Base-by-base conservation (phyloP, 2,113 vertebrate species). In the Pseudorhombus dupliciocellatus region DNA sequence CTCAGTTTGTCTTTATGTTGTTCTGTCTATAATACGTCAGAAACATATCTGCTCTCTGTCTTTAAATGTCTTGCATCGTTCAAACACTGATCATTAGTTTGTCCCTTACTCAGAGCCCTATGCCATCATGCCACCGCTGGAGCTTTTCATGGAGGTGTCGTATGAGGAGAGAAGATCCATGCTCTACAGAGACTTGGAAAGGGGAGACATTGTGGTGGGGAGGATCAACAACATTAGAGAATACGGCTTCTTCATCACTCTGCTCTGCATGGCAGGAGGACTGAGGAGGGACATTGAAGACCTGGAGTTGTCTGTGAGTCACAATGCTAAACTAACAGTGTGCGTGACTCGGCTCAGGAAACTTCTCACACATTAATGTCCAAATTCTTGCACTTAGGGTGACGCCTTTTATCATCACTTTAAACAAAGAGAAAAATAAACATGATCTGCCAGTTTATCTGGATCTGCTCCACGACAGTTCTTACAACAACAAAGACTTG, bases 191-290 rank as follows among this genome's bases (percentile, higher is more conserved):
- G 98, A 99, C 74, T 86, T 99, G 9, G 97, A 99, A 26, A 95
- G 90, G 48, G 97, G 97, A 0, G 96, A 99, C 74, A 88, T 96
- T 0, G 94, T 99, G 51, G 95, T 99, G 21, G 97, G 97, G 61
- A 93, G 92, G 80, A 96, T 99, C 58, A 96, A 94, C 26, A 97
- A 97, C 31, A 95, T 99, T 44, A 91, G 97, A 37, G 98, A 99
- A 75, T 99, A 98, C 16, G 97, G 97, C 48, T 98, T 99, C 91
- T 99, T 99, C 84, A 93, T 99, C 84, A 97, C 94, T 60, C 90
- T 99, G 72, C 93, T 99, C 55, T 96, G 96, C 69, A 92, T 95
- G 72, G 96, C 94, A 30, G 95, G 96, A 40, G 93, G 90, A 28
- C 77, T 94, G 60, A 90, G 95, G 81, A 94, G 98, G 87, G 95